Evolutionary conservation across 2,113 vertebrate species (phyloP), one percentile per base, ranked within the genome.

Genomic region (Callionymus lyra): DNA sequence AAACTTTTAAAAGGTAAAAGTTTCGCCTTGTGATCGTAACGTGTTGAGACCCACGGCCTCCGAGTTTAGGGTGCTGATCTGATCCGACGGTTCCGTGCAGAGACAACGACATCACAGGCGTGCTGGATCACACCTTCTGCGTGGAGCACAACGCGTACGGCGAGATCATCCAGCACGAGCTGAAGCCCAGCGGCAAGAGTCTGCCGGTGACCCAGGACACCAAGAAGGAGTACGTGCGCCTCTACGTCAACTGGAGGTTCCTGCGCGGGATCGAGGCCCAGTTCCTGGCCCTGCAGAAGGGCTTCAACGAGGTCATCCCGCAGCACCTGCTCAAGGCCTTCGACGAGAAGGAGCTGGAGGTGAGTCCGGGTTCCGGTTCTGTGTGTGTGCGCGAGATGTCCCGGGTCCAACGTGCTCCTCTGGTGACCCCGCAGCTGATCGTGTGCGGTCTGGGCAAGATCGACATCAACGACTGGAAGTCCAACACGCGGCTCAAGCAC

Each of bases 241-340:
- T 99, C 9, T 99, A 99, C 18, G 95, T 99, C 47, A 99, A 97
- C 86, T 99, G 95, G 95, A 86, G 95, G n/a, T 99, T 99, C 68
- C 86, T 99, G 74, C 86, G 94, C 59, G 94, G 95, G 56, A 99
- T 98, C 6, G 95, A 98, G 76, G 95, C 95, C 10, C 95, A 98
- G 68, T 99, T 99, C 77, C 82, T 99, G 77, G 94, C 95, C 9
- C 87, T 99, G 47, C 95, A 99, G 84, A 99, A 98, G 59, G 95
- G 95, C 61, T 99, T 99, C 82, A 96, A 99, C 46, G 95, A 99
- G 83, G 94, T 99, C 74, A 98, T 99, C 75, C 94, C 95, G 11
- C 95, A 99, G 55, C 93, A 97, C 77, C 88, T 99, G 74, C 82
- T 99, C 65, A 98, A 99, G 81, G 87, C 95, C 17, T 99, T 99